Evolutionary conservation across 2,797 vertebrate species (phyloP), one percentile per base, ranked within the genome.

Genomic region (Coilia nasus): DNA sequence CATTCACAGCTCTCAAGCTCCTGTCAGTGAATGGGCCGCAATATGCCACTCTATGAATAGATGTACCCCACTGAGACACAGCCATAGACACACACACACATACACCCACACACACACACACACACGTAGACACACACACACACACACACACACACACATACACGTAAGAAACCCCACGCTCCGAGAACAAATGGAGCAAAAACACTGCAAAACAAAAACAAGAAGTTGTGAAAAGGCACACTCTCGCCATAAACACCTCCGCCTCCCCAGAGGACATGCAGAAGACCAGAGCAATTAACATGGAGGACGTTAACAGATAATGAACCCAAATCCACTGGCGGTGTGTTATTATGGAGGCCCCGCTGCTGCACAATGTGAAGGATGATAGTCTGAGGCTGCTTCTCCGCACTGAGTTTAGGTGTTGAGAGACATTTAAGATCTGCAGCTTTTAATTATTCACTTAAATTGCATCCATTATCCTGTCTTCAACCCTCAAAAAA

Each of bases 201-300:
- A 83, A 23, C 44, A 14, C 71, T 57, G 15, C 71, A 86, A 64
- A 86, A 83, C 82, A 56, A 78, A 84, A 71, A 81, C 81, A 71
- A 84, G 81, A 82, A 85, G 81, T 80, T 81, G 83, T n/a, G 82
- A 87, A 87, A 86, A 85, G 83, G 89, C 87, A 41, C 83, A 83
- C 86, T 86, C 85, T 88, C 86, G 75, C 86, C 83, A 86, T 85
- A 90, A 90, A 90, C 88, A 90, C 86, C 85, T 83, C 86, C 82
- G 81, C 82, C 60, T 41, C 56, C 86, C 88, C 62, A 60, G 57
- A 82, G 88, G 87, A 85, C 83, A 44, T 59, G 46, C 75, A n/a
- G 17, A 46, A 86, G 44, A 57, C 87, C 88, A 87, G 84, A 88
- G 87, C 87, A 89, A 89, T 90, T 90, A 90, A 86, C 85, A 81